These are phyloP conservation scores for Haliclystus octoradiatus DNA, from an alignment of 30 jellyfish, hydroid and myxozoan genomes.

Conservation along the genomic window DNA sequence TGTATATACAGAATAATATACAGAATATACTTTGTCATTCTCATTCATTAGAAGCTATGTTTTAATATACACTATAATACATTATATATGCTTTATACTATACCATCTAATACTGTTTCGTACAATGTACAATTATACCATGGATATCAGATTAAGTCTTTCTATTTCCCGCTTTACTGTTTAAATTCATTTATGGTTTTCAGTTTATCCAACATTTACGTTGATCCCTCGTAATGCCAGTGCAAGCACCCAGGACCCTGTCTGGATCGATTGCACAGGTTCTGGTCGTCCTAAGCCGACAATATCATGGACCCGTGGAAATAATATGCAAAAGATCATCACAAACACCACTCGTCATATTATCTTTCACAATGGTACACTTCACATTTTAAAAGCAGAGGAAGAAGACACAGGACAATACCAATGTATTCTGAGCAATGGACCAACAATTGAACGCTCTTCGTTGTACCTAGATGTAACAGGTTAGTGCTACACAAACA, in stretches of 20 bases:
- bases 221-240: slow-evolving; percentile 42
- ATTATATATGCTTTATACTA: too few species aligned
- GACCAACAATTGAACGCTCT: slow-evolving; percentile 12
- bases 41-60: too few species aligned
- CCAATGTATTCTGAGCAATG: slow-evolving; percentile 58
- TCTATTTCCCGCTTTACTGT: too few species aligned
- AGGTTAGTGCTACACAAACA: not conserved
- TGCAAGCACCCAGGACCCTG: slow-evolving; percentile 52
- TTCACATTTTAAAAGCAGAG: slow-evolving; percentile 28
- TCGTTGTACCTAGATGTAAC: not conserved
- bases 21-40: too few species aligned
- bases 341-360: slow-evolving; percentile 32
- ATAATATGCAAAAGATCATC: not conserved
- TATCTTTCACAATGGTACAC: slow-evolving; percentile 41
- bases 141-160: too few species aligned
- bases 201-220: slow-evolving; percentile 56
- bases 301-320: slow-evolving; percentile 39
- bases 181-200: not conserved
- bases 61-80: too few species aligned
- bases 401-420: slow-evolving; percentile 42
- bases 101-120: too few species aligned
- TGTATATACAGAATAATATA: too few species aligned
- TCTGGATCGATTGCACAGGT: slow-evolving; percentile 57
- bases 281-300: slow-evolving; percentile 62
- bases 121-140: too few species aligned